Percentiles rank a stretch among this genome's conserved stretches.
Evolutionary conservation across 2,797 vertebrate genomes (phyloP).

Genomic region (Diplodus sargus): DNA sequence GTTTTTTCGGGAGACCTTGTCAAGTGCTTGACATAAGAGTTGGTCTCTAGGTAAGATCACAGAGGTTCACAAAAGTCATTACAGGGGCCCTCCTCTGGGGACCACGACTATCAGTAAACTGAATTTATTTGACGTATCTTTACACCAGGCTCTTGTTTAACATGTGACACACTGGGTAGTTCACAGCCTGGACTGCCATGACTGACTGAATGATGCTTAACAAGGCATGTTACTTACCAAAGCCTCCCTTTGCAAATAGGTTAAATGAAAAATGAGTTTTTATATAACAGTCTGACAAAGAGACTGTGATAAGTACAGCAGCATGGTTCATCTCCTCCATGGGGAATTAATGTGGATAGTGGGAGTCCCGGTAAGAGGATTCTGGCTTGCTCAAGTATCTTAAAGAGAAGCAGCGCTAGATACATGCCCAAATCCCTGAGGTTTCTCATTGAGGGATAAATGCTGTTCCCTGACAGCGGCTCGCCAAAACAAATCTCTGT

Average conservation of each 20-base stretch:
- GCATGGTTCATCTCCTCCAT: slow-evolving; percentile 3
- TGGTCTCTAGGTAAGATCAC: no score
- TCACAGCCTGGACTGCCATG: background rate
- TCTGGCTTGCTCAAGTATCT: slow-evolving; percentile 50
- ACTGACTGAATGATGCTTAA: no score
- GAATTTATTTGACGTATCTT: background rate
- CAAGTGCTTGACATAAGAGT: no score
- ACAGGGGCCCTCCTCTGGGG: no score
- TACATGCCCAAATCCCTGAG: slow-evolving; percentile 43
- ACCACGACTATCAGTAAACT: background rate
- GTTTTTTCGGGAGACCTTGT: no score
- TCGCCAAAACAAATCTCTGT: slow-evolving; percentile 50
- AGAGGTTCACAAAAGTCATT: no score
- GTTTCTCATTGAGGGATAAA: slow-evolving; percentile 33
- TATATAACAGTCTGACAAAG: background rate
- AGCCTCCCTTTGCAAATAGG: background rate
- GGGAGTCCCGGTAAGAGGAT: slow-evolving; percentile 63
- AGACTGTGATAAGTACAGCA: slow-evolving; percentile 7
- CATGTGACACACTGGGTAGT: background rate
- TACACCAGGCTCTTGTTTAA: background rate
- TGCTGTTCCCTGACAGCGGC: slow-evolving; percentile 12
- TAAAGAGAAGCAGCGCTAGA: slow-evolving; percentile 34
- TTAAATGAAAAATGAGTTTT: background rate
- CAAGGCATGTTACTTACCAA: background rate
- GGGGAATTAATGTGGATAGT: slow-evolving; percentile 38